Evolutionary conservation across 2,113 vertebrate species (phyloP).

Genomic region (Pyrgilauda ruficollis): DNA sequence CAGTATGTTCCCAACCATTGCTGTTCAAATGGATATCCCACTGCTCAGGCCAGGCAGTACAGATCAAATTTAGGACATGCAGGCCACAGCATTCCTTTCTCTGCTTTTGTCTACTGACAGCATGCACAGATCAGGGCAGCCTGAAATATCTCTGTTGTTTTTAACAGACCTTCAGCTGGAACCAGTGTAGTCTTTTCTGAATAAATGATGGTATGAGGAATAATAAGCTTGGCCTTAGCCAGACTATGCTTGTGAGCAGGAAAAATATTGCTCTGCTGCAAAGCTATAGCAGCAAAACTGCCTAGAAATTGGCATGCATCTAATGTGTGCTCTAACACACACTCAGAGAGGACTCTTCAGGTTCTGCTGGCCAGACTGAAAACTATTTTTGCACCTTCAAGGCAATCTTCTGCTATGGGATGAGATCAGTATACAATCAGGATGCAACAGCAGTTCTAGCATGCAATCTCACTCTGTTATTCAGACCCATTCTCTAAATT

Average conservation of each 20-base stretch:
- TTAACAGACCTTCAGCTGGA: background rate
- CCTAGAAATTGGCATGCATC: background rate
- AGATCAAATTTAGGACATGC: background rate
- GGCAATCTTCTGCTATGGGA: background rate
- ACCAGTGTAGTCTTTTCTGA: background rate
- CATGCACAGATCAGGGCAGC: background rate
- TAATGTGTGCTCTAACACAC: background rate
- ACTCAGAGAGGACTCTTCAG: background rate
- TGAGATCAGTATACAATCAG: background rate
- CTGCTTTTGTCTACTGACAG: background rate
- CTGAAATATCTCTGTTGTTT: background rate
- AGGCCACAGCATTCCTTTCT: background rate
- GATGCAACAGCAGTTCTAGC: background rate
- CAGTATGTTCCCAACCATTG: background rate
- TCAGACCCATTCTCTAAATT: background rate
- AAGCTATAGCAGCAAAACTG: background rate
- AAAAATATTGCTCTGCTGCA: background rate
- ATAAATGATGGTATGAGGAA: background rate
- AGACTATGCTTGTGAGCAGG: background rate
- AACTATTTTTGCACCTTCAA: background rate
- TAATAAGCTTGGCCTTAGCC: background rate
- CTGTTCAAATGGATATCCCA: background rate
- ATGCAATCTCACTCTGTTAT: background rate
- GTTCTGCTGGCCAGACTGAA: background rate
- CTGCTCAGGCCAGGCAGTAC: background rate